Evolutionary conservation across 2,113 vertebrate species (phyloP).

Genomic region (Hippolais icterina): DNA sequence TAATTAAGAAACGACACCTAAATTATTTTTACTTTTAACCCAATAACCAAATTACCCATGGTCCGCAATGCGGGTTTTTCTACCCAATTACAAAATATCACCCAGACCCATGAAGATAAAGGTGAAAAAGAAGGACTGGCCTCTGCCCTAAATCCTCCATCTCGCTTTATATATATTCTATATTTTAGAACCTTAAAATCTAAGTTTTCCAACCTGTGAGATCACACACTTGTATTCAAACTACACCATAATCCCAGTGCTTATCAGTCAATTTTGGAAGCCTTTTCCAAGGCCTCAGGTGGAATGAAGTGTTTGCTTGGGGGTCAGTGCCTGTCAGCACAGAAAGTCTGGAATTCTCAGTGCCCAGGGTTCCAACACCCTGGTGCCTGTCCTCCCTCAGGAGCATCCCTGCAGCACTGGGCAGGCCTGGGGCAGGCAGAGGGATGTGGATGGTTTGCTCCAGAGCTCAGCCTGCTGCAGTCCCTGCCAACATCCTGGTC

Average conservation of each 20-base stretch:
- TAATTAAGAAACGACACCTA: not conserved
- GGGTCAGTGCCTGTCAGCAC: not conserved
- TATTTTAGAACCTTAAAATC: not conserved
- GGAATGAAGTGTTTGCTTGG: not conserved
- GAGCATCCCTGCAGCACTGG: rapidly evolving
- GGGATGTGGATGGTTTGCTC: not conserved
- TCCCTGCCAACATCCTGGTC: not conserved
- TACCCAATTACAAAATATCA: not conserved
- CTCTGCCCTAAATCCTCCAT: not conserved
- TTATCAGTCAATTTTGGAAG: not conserved
- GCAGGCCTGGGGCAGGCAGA: too few relatives aligned
- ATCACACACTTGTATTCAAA: not conserved
- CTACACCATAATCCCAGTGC: not conserved
- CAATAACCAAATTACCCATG: not conserved
- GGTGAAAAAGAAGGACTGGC: not conserved
- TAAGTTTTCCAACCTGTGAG: not conserved
- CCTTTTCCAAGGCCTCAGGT: not conserved
- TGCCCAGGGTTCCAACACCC: not conserved
- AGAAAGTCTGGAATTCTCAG: not conserved
- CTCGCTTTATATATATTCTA: not conserved
- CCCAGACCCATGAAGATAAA: not conserved
- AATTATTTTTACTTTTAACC: not conserved
- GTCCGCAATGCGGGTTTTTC: rapidly evolving
- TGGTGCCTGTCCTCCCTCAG: not conserved
- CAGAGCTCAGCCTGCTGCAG: not conserved